phyloP scores from a whole-genome alignment of 2,888 invertebrate genomes.

The Laothoe populi region DNA sequence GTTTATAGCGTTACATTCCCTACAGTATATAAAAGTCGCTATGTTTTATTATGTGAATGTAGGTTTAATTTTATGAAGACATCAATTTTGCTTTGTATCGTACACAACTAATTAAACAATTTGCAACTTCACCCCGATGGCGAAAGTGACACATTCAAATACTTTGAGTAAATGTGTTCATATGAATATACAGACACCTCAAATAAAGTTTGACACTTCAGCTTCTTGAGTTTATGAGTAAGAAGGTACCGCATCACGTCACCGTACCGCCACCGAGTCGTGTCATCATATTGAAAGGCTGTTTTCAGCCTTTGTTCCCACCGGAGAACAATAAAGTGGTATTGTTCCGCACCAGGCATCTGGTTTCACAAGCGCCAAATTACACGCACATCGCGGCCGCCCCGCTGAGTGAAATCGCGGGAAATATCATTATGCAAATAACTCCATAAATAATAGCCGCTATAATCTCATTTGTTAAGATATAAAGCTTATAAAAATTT shows the following conservation, averaged over 20 bases:
- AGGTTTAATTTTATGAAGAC: no score
- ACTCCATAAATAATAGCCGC: constrained; percentile 24
- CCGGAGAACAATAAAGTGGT: constrained; percentile 22
- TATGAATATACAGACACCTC: no score
- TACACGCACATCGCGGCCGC: constrained; percentile 7
- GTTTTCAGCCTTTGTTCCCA: background rate
- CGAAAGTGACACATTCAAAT: no score
- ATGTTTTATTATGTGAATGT: no score
- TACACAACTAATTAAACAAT: no score
- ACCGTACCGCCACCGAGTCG: background rate
- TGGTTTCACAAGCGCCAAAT: constrained; percentile 11
- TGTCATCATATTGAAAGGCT: background rate
- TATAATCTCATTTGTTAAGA: constrained; percentile 33
- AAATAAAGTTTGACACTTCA: no score
- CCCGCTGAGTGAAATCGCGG: constrained; percentile 35
- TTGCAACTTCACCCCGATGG: no score
- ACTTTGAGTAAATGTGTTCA: no score
- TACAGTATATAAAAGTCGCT: no score
- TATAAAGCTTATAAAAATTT: constrained; percentile 53
- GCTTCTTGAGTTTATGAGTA: background rate
- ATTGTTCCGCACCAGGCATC: background rate
- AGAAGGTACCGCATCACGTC: background rate
- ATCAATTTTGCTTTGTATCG: no score
- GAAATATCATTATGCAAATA: constrained; percentile 25
- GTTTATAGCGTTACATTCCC: no score